Base-by-base conservation (phyloP, 2,113 vertebrate genomes). In the Eulemur rufifrons region DNA sequence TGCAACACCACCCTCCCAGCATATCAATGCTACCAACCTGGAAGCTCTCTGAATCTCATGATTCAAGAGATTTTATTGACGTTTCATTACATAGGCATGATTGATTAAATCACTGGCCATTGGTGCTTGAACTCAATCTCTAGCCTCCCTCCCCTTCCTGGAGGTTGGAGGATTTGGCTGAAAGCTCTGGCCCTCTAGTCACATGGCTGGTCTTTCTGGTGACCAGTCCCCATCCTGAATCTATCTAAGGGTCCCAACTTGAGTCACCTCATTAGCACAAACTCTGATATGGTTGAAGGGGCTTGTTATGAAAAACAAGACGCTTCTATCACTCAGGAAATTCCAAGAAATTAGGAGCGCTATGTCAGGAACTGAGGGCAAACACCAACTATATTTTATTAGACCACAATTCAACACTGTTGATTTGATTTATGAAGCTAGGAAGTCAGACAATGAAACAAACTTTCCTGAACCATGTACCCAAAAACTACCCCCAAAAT, bases 401-500 rank as follows among this genome's bases (percentile, higher is more conserved):
- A 66, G 39, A 61, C 23, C 23, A 74, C 69, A 86, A 63, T 92
- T 21, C 56, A 90, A 50, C 37, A n/a, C 4, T 29, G 59, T 83
- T 92, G 69, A 78, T 86, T 85, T 95, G 21, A 73, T 45, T 78
- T 78, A 89, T 78, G 76, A 94, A 73, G 21, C 54, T 82, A 93
- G 56, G 37, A 89, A 47, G 42, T 94, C 71, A 87, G 54, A 88
- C 52, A 71, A 47, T 89, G 18, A 63, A 95, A 71, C 66, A 95
- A 95, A 73, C 14, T 64, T 92, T 64, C 11, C 59, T 97, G 89
- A 95, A 56, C 17, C 13, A 37, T n/a, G 25, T 84, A 71, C n/a
- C 25, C 45, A 54, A 86, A 89, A 95, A 74, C 73, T 83, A 32
- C 52, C 34, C 63, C 66, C 74, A 61, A 89, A 66, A 81, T 89